These are phyloP conservation scores for Dolichoris vasculosae DNA, from an alignment of 1,140 invertebrate genomes.

Conservation along the genomic window DNA sequence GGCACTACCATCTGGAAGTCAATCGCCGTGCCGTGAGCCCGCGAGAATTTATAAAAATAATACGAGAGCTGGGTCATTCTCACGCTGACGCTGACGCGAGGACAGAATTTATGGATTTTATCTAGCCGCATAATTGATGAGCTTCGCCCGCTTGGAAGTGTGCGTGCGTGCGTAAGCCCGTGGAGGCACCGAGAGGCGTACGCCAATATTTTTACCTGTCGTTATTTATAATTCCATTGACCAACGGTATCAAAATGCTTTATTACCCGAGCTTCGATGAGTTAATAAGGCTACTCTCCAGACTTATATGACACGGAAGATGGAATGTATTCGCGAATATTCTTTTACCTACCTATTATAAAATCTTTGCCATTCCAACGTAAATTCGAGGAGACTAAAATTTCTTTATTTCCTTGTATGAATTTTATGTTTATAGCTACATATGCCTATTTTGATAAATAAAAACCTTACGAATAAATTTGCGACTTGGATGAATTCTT, in stretches of 20 bases:
- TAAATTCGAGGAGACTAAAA: not conserved
- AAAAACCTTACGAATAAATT: constrained; percentile 35
- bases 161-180: not conserved
- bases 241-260: constrained; percentile 25
- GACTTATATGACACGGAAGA: not conserved
- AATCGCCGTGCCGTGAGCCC: not conserved
- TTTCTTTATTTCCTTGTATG: constrained; percentile 36
- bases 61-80: constrained; percentile 49
- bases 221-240: constrained; percentile 21
- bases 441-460: constrained; percentile 32
- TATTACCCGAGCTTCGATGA: constrained; percentile 24
- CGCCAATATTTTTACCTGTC: not conserved
- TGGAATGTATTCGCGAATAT: constrained; percentile 11
- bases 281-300: constrained; percentile 16
- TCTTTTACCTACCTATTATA: not conserved
- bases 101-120: constrained; percentile 52
- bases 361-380: not conserved
- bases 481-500: not conserved
- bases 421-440: constrained; percentile 43
- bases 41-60: constrained; percentile 53
- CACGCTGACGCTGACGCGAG: constrained; percentile 34
- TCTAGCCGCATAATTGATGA: constrained; percentile 52
- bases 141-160: not conserved
- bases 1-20: constrained; percentile 41
- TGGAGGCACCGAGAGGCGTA: not conserved